Conservation (phyloP, 2,797 vertebrate species). For the Petrocephalus schoutedeni region DNA sequence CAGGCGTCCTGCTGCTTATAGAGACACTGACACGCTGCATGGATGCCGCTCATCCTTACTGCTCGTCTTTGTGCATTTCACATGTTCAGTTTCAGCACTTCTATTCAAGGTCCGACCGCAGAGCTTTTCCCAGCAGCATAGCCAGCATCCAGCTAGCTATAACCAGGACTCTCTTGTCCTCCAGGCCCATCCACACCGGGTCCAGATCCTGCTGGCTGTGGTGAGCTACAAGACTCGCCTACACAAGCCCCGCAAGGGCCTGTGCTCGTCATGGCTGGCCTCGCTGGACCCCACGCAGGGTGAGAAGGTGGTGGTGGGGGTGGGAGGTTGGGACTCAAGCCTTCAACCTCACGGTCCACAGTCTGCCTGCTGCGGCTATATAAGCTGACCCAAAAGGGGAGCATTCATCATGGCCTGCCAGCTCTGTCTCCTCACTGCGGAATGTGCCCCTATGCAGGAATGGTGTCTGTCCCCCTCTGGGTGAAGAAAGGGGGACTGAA, state of each 20-base stretch:
- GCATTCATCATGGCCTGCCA: neutral
- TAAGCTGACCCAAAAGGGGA: neutral
- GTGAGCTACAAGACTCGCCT: constrained; percentile 80
- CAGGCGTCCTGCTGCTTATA: neutral
- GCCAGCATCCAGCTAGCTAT: neutral
- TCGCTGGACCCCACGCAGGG: constrained; percentile 75
- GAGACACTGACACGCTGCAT: neutral
- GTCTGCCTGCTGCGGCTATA: neutral
- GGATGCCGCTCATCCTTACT: neutral
- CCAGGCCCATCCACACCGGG: constrained; percentile 67
- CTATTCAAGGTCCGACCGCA: neutral
- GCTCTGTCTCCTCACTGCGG: neutral
- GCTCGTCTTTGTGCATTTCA: neutral
- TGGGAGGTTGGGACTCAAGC: neutral
- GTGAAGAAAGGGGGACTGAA: constrained; percentile 75
- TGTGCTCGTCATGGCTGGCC: constrained; percentile 89
- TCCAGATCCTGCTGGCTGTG: constrained; percentile 87
- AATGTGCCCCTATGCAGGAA: constrained; percentile 48
- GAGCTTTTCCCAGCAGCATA: neutral
- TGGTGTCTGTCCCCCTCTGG: constrained; percentile 77
- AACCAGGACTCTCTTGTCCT: neutral
- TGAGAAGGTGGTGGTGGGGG: constrained; percentile 32
- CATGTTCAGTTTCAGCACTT: neutral
- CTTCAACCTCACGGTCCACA: neutral
- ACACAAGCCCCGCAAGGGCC: constrained; percentile 70